A percentile compares a stretch with the other conserved stretches of the same genome.
Evolutionary conservation across 2,113 vertebrate species (phyloP).

Genomic region (Pedionomus torquatus): DNA sequence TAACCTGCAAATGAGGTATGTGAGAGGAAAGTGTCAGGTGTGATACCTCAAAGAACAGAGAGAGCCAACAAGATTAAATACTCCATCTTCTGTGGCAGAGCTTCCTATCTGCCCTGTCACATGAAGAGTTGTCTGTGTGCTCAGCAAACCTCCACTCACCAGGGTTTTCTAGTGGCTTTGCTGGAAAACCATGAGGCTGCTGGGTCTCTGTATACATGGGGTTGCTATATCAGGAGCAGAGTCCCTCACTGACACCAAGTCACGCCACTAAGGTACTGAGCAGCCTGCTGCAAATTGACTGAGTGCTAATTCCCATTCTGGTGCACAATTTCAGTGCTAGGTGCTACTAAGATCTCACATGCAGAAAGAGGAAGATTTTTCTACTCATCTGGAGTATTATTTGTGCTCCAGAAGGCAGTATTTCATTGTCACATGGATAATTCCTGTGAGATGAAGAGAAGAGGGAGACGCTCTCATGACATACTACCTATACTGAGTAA

Average conservation of each 20-base stretch:
- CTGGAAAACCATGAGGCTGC: not conserved
- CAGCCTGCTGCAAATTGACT: not conserved
- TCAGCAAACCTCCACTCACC: not conserved
- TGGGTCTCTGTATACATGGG: not conserved
- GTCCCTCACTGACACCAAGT: not conserved
- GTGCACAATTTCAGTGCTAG: not conserved
- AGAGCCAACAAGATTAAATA: not conserved
- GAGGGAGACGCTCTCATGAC: not conserved
- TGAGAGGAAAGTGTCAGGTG: not conserved
- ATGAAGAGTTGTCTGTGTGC: not conserved
- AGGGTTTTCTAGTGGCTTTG: not conserved
- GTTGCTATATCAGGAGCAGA: not conserved
- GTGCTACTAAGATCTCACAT: rapidly evolving
- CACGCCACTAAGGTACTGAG: not conserved
- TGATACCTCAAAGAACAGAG: not conserved
- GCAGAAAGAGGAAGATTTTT: not conserved
- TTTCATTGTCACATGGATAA: not conserved
- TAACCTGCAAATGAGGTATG: not conserved
- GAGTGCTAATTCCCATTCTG: not conserved
- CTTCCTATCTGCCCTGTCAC: not conserved
- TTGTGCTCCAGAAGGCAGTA: not conserved
- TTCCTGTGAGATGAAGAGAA: not conserved
- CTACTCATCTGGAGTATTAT: not conserved
- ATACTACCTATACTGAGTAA: not conserved
- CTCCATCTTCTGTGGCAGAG: not conserved